Percentiles rank a stretch among this genome's conserved stretches.
Evolutionary conservation across 2,797 vertebrate genomes (phyloP).

Genomic region (Arctocebus calabarensis): DNA sequence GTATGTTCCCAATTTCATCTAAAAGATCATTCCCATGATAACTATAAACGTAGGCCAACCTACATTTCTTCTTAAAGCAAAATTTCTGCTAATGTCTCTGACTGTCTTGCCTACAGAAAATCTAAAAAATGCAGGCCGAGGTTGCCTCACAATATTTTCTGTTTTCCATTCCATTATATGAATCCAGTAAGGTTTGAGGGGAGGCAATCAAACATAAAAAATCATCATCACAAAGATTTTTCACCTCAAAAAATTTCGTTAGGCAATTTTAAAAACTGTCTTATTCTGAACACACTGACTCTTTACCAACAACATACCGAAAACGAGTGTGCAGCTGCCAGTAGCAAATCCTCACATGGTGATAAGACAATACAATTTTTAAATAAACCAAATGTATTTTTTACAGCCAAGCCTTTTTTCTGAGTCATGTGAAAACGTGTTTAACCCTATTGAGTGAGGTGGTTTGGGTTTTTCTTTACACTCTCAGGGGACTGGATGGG

Average conservation of each 20-base stretch:
- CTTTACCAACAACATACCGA: neutral
- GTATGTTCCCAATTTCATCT: slow-evolving; percentile 55
- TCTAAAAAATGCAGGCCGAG: slow-evolving; percentile 35
- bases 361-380: slow-evolving; percentile 72
- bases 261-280: neutral
- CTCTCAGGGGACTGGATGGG: slow-evolving; percentile 39
- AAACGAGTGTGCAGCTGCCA: slow-evolving; percentile 53
- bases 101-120: slow-evolving; percentile 21
- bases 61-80: slow-evolving; percentile 69
- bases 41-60: slow-evolving; percentile 59
- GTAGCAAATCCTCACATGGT: slow-evolving; percentile 45
- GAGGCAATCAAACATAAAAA: slow-evolving; percentile 47
- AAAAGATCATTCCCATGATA: slow-evolving; percentile 61
- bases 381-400: slow-evolving; percentile 70
- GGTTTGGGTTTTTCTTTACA: slow-evolving; percentile 23
- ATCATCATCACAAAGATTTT: slow-evolving; percentile 56
- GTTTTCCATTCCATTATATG: neutral
- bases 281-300: slow-evolving; percentile 25
- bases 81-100: slow-evolving; percentile 46
- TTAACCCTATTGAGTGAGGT: slow-evolving; percentile 36
- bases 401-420: slow-evolving; percentile 38
- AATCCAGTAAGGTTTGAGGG: neutral
- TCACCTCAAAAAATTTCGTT: neutral
- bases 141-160: slow-evolving; percentile 15
- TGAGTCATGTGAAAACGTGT: slow-evolving; percentile 62